These are phyloP conservation scores for Phaonia tiefii DNA, from an alignment of 2,888 invertebrate species.

Conservation along the genomic window DNA sequence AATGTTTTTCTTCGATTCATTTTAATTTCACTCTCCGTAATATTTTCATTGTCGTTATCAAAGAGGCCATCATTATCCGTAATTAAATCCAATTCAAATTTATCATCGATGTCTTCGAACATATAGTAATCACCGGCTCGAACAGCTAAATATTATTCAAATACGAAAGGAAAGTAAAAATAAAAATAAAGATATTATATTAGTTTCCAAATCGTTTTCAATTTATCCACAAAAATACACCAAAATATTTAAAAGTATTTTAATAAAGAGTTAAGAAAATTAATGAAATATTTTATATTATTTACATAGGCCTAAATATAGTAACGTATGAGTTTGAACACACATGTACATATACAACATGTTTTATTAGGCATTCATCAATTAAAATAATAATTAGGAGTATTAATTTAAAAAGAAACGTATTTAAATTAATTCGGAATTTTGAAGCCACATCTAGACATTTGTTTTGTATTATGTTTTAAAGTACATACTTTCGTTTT, in stretches of 20 bases:
- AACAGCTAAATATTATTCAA: conserved; percentile 89
- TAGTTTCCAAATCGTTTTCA: too few species aligned
- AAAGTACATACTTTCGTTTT: conserved; percentile 48
- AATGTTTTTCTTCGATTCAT: conserved; percentile 78
- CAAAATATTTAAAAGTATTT: not conserved
- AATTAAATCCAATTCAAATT: conserved; percentile 86
- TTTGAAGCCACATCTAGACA: conserved; percentile 4
- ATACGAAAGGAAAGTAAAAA: not conserved
- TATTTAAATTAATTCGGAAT: not conserved
- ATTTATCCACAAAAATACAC: not conserved
- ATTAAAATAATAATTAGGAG: too few species aligned
- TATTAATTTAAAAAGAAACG: conserved; percentile 3
- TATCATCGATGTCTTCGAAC: conserved; percentile 96
- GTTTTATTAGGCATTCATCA: conserved; percentile 27
- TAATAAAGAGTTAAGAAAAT: conserved; percentile 14
- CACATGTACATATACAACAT: conserved; percentile 9
- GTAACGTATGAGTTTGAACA: conserved; percentile 10
- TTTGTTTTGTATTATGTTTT: not conserved
- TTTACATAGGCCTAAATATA: conserved; percentile 1
- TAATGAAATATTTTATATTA: not conserved
- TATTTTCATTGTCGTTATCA: conserved; percentile 76
- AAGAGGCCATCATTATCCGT: conserved; percentile 82
- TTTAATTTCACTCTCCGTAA: conserved; percentile 78
- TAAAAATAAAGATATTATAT: not conserved
- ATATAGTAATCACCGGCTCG: conserved; percentile 99